Evolutionary conservation across 2,888 invertebrate species (phyloP).

Genomic region (Tipula confusa): DNA sequence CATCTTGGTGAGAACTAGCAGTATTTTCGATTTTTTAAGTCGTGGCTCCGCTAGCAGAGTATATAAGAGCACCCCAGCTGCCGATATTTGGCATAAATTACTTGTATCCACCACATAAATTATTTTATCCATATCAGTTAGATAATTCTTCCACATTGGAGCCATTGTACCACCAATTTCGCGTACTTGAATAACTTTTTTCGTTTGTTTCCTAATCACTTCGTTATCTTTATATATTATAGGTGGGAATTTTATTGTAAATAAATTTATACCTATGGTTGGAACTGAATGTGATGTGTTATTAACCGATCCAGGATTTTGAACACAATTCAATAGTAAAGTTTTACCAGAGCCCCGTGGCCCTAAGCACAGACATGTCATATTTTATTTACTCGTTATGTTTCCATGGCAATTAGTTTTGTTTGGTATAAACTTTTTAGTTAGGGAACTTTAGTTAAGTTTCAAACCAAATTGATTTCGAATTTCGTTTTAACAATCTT

Average conservation of each 20-base stretch:
- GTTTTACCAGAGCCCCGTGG: conserved; percentile 79
- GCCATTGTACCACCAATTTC: conserved; percentile 82
- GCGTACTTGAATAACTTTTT: conserved; percentile 56
- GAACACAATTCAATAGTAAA: conserved; percentile 67
- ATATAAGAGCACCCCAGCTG: conserved; percentile 72
- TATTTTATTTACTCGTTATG: conserved; percentile 31
- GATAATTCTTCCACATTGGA: conserved; percentile 75
- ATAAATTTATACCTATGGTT: conserved; percentile 75
- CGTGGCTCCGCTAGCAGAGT: conserved; percentile 70
- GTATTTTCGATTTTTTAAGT: conserved; percentile 62
- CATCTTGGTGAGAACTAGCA: conserved; percentile 75
- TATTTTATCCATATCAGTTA: conserved; percentile 60
- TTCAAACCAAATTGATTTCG: not conserved
- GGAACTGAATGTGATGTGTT: conserved; percentile 73
- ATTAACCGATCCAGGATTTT: conserved; percentile 65
- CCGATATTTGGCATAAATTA: conserved; percentile 80
- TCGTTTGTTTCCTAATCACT: conserved; percentile 39
- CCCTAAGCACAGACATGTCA: conserved; percentile 65
- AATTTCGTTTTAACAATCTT: not conserved
- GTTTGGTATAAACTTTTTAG: no score
- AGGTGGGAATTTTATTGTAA: conserved; percentile 57
- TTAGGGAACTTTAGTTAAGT: not conserved
- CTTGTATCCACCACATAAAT: conserved; percentile 80
- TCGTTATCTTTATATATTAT: conserved; percentile 39
- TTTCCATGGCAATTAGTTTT: not conserved